A percentile compares a stretch with the other conserved stretches of the same genome.
Evolutionary conservation across 2,113 vertebrate species (phyloP).

Genomic region (Platysteira castanea): DNA sequence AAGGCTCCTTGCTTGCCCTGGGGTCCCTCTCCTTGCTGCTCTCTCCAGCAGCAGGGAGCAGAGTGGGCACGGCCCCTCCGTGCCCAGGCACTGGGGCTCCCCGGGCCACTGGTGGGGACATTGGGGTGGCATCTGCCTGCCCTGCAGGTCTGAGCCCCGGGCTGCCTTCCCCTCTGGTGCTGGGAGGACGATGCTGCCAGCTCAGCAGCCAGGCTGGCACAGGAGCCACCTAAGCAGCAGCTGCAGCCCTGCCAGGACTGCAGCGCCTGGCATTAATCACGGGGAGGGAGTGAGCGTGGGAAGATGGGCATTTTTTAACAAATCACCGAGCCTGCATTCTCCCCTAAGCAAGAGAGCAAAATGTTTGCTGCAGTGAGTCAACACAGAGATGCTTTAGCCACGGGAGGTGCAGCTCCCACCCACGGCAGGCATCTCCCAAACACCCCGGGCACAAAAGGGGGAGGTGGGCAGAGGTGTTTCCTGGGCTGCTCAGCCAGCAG

Average conservation of each 20-base stretch:
- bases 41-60: not conserved
- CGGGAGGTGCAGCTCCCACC: not conserved
- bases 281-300: not conserved
- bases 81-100: accelerated
- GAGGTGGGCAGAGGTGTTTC: not conserved
- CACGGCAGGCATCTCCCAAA: not conserved
- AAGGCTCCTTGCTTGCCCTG: accelerated
- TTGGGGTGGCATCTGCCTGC: not conserved
- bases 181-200: not conserved
- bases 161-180: not conserved
- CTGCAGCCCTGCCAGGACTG: not conserved
- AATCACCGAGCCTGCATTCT: not conserved
- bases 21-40: not conserved
- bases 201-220: not conserved
- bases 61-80: accelerated
- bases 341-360: not conserved
- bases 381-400: not conserved
- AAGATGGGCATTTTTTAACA: constrained; percentile 17
- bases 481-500: not conserved
- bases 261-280: not conserved
- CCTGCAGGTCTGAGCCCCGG: accelerated
- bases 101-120: not conserved
- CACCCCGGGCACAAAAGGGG: accelerated
- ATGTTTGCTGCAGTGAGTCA: constrained; percentile 1
- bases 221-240: not conserved